Evolutionary conservation across 2,888 invertebrate genomes (phyloP).

Genomic region (Hetaerina titia): DNA sequence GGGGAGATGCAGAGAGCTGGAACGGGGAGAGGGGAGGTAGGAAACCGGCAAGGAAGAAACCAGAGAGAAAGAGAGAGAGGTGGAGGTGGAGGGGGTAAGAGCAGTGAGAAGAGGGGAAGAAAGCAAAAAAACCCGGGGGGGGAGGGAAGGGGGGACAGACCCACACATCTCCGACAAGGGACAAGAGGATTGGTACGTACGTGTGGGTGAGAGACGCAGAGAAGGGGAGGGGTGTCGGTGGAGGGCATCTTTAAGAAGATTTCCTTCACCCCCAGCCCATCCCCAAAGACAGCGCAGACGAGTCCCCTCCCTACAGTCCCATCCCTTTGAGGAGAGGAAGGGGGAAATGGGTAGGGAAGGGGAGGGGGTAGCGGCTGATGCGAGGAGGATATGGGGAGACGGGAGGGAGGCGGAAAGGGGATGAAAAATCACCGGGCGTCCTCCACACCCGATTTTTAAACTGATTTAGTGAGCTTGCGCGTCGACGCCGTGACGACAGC

Average conservation of each 20-base stretch:
- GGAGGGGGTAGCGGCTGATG: neutral
- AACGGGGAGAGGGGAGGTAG: too few species aligned
- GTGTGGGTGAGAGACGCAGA: neutral
- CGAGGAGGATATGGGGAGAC: neutral
- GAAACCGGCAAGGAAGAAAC: too few species aligned
- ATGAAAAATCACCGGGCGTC: conserved; percentile 54
- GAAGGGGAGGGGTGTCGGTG: neutral
- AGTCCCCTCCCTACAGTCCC: too few species aligned
- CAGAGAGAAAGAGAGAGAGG: neutral
- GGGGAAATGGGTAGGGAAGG: neutral
- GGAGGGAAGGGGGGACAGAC: neutral
- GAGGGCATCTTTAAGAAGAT: neutral
- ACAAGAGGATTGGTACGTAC: neutral
- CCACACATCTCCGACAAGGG: too few species aligned
- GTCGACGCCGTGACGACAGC: conserved; percentile 54
- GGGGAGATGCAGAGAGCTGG: neutral
- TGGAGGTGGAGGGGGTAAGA: neutral
- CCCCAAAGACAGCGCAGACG: neutral
- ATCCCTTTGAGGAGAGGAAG: neutral
- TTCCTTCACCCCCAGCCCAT: neutral
- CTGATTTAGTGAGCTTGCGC: conserved; percentile 59
- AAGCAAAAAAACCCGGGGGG: neutral
- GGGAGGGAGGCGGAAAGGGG: neutral
- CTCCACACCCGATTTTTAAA: conserved; percentile 36
- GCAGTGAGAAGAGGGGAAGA: neutral